Evolutionary conservation across 2,113 vertebrate species (phyloP), one percentile per base, ranked within the genome.

Genomic region (Riparia riparia): DNA sequence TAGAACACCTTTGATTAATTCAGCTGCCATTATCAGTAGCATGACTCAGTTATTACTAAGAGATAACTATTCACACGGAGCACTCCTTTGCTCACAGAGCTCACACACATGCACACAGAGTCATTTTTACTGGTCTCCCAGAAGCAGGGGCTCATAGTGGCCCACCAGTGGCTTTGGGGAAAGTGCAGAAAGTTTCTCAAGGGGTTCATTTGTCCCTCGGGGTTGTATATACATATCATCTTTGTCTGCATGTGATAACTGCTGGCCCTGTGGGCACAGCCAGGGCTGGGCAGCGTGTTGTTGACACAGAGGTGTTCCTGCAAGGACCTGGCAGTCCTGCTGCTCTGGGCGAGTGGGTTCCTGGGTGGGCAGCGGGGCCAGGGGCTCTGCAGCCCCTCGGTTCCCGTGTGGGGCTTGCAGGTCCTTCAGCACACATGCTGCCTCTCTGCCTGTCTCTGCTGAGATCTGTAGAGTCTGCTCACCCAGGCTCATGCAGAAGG

Each of bases 361-460:
- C 41, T 60, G 54, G 28, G 29, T 14, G 2, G 17, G 34, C 10
- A 68, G 7, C 57, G 16, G 60, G 24, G 29, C 41, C 28, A 5
- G 0, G 1, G 16, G 42, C 44, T 76, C 63, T 90, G 72, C 34
- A 69, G 25, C 53, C 49, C 18, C 50, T 47, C 0, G 0, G 3
- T 31, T 47, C 50, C 8, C 14, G 10, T 18, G 2, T 14, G 7
- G 22, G 9, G 4, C 19, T 14, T 13, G 7, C 44, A 19, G 5
- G 12, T 60, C 49, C 54, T 28, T 76, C 32, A 72, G 58, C 51
- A 32, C 8, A 9, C 14, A 12, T 11, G 41, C 37, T 53, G n/a
- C 28, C 18, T 57, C 17, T 61, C 42, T 49, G 57, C 32, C 32
- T 60, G 74, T 66, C 11, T 29, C 47, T 47, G 47, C 73, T 71